Base-by-base conservation (phyloP, 2,888 invertebrate species). In the Parascotia fuliginaria region DNA sequence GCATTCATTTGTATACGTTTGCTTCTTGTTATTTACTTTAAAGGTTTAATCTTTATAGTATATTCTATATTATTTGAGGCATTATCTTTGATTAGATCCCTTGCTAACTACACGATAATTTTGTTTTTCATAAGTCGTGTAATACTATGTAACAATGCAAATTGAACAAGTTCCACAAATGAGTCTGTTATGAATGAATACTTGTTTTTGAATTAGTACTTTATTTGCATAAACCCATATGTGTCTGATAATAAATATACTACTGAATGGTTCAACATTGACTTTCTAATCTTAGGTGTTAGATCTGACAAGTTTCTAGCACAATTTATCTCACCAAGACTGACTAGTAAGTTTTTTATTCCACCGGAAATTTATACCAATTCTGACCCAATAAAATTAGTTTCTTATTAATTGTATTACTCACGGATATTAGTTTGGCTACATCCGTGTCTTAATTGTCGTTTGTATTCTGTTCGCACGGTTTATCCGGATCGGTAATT, bases 361-460 rank as follows among this genome's bases (percentile, higher is more conserved):
- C 38, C 36, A 28, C 43, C 63, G 70, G 70, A 62, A 59, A 62
- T 65, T 6, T 42, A 27, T 12, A 42, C 42, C 32, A 37, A 37
- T 53, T 51, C 44, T 52, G 63, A 44, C 31, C 66, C 54, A 52
- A 60, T 60, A 52, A 34, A 70, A 55, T 40, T 36, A 49, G 62
- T 45, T 66, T 41, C 49, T 62, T 51, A 43, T 53, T 52, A 53
- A 48, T 53, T 52, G 50, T 65, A 51, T 32, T 53, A 62, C 50
- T 57, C 53, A 50, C 57, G 55, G 65, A 65, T 69, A 69, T 70
- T 60, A 59, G 51, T 65, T 64, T 58, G 51, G 60, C 62, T 61
- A 67, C 65, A 73, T 81, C 80, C 77, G 77, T 62, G 53, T 74
- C 68, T 65, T 70, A 79, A 75, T 81, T 70, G 70, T 43, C 68